Evolutionary conservation across 2,113 vertebrate genomes (phyloP), one percentile per base, ranked within the genome.

Genomic region (Scalopus aquaticus): DNA sequence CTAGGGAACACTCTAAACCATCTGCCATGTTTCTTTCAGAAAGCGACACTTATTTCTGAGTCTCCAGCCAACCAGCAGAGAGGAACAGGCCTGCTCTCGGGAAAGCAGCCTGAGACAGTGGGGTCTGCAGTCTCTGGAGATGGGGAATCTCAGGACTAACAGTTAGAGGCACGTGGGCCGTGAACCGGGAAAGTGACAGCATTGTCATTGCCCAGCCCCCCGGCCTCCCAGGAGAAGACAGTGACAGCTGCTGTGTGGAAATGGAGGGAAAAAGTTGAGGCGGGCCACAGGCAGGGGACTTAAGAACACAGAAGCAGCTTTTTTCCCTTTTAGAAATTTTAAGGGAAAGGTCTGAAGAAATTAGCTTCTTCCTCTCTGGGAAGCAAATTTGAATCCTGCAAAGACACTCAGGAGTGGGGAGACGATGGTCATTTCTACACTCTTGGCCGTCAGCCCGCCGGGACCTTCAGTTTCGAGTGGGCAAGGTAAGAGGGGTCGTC

Each of bases 301-400:
- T 30, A 17, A 72, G 49, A 46, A 86, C 65, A 56, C 67, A 60
- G 49, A 15, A 72, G 42, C 7, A n/a, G 49, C 35, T 94, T 76
- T 89, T 65, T 56, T 30, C 69, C 44, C 46, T 58, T 89, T 89
- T 37, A 77, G 87, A 92, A 77, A 90, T 81, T 11, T 1, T 26
- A 44, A 74, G 88, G 69, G 46, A 93, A 32, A 42, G 39, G 30
- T 60, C n/a, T 62, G 70, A 77, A 77, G 79, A 51, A 77, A 94
- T n/a, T 24, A 79, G 81, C 51, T 37, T 95, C 93, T 84, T 93
- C 42, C 76, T 81, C 88, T 84, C 64, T 15, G 28, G 78, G 78
- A 87, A 90, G 72, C 49, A 77, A 91, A 77, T 88, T 67, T 85
- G 93, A 92, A 65, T 70, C 77, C 80, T 94, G 90, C 54, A 88